Percentiles rank a stretch among this genome's conserved stretches.
phyloP scores from a whole-genome alignment of 2,797 vertebrate species.

The Euthynnus affinis region DNA sequence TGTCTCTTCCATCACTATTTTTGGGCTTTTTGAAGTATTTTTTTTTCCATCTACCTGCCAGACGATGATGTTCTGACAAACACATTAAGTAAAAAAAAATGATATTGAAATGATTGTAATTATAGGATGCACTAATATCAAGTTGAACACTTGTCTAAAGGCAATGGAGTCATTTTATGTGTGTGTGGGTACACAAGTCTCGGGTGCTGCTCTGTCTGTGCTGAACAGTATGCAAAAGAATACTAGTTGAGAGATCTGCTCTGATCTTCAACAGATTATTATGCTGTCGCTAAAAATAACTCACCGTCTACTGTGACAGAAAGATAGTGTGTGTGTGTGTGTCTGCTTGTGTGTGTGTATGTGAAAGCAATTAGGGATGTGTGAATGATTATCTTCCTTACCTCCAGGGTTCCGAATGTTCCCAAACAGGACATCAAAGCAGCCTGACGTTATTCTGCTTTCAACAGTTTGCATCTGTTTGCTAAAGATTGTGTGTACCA shows the following conservation, averaged over 20 bases:
- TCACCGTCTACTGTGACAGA: constrained; percentile 1
- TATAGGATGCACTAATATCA: constrained; percentile 25
- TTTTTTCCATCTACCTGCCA: not conserved
- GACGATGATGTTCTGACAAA: not conserved
- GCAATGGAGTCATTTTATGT: constrained; percentile 17
- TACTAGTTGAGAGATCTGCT: constrained; percentile 23
- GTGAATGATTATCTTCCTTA: constrained; percentile 7
- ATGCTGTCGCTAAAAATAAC: constrained; percentile 41
- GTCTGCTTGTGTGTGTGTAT: not conserved
- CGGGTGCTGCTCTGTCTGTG: constrained; percentile 13
- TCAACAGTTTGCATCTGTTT: not conserved
- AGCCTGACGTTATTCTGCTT: not conserved
- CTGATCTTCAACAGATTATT: constrained; percentile 34
- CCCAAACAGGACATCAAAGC: constrained; percentile 1
- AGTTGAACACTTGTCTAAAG: constrained; percentile 25
- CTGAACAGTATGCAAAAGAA: constrained; percentile 23
- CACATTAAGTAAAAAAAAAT: constrained; percentile 23
- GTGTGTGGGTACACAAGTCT: constrained; percentile 10
- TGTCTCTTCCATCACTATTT: constrained; percentile 2
- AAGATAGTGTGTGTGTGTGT: not conserved
- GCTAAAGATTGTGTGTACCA: not conserved
- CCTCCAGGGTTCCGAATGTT: constrained; percentile 18
- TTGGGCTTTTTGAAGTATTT: constrained; percentile 4
- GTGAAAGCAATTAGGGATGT: not conserved
- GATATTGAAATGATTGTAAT: constrained; percentile 27